Conservation (phyloP, 2,113 vertebrate genomes). For the Eublepharis macularius region DNA sequence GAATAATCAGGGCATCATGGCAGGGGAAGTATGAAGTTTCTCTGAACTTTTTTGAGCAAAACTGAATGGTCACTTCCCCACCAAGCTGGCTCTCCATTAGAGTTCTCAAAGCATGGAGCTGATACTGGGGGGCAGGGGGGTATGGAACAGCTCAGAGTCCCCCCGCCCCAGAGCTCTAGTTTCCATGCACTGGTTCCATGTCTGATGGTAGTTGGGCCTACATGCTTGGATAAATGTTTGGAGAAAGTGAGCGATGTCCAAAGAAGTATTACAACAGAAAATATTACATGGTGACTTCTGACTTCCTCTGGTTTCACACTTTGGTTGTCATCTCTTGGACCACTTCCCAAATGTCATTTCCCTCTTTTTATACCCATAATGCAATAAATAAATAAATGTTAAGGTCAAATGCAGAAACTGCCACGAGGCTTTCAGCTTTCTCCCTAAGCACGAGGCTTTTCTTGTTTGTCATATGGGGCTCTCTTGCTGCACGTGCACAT, state of each 20-base stretch:
- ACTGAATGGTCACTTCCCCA: not conserved
- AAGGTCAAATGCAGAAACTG: not conserved
- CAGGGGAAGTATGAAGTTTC: not conserved
- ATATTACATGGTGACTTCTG: too few species aligned
- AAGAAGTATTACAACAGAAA: not conserved
- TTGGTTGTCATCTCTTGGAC: not conserved
- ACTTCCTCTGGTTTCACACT: not conserved
- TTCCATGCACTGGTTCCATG: not conserved
- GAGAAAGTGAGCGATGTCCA: not conserved
- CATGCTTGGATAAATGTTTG: not conserved
- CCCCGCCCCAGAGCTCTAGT: too few species aligned
- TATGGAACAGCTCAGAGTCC: too few species aligned
- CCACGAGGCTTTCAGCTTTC: not conserved
- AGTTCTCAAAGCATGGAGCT: not conserved
- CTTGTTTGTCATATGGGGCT: not conserved
- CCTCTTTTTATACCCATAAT: not conserved
- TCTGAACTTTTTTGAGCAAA: not conserved
- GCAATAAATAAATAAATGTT: not conserved
- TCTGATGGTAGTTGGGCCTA: not conserved
- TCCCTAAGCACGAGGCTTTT: not conserved
- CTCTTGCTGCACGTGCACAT: not conserved
- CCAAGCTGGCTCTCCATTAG: too few species aligned
- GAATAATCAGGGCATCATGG: not conserved
- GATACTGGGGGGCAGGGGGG: not conserved
- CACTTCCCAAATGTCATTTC: not conserved